Evolutionary conservation across 2,797 vertebrate species (phyloP), one percentile per base, ranked within the genome.

Genomic region (Danio kyathit): DNA sequence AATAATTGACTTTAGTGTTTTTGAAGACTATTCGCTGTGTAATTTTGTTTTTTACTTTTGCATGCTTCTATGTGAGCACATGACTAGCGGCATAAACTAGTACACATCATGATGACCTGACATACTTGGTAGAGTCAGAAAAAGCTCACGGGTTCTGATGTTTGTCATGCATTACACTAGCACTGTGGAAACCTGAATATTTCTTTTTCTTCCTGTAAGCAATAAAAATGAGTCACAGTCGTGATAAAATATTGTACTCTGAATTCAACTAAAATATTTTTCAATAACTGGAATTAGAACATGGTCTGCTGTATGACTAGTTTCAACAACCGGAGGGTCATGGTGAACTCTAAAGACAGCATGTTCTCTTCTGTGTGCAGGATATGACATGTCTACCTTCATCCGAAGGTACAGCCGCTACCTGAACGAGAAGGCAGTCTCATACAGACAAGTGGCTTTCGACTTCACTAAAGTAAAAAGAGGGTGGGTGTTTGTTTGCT

Each of bases 381-480:
- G 97, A 76, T 98, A 97, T 86, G 96, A 98, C 85, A 98, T 97
- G 96, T 97, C 96, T 69, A 97, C 96, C 0, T 97, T 98, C 92
- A 97, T 98, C 88, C 95, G 96, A 82, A 92, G 96, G 77, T 97
- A 97, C 90, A 98, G 97, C 92, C 96, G 97, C 54, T 98, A 98
- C 87, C 92, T 98, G 92, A 98, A 98, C 72, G 97, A 98, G 88
- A 98, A 98, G 87, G 97, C 97, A 64, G 96, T 98, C 91, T 98
- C 97, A 54, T 98, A 98, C 91, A 95, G 97, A 94, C 97, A 97
- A 91, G 97, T 97, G 75, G 97, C 97, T 83, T 98, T 98, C 91
- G 97, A 98, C 93, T 98, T 98, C 91, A 98, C 97, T 38, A 98
- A 98, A 96, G 97, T 98, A 89, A 98, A 97, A 94, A 92, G 97